Evolutionary conservation across 1,140 invertebrate species (phyloP), one percentile per base, ranked within the genome.

Genomic region (Agrypnia vestita): DNA sequence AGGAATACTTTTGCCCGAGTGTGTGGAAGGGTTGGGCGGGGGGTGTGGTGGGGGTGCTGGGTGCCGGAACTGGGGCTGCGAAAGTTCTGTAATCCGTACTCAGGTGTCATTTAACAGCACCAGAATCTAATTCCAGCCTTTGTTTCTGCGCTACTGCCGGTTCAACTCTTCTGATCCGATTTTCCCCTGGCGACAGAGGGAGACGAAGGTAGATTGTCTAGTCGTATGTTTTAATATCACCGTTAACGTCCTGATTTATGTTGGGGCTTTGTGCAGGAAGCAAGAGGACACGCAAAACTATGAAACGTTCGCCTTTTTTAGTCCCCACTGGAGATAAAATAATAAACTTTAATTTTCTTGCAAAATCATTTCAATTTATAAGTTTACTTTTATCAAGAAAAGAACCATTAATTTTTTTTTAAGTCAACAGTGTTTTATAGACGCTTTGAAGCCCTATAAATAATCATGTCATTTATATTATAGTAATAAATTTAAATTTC

Each of bases 201-300:
- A 59, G 12, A 12, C 11, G 17, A 8, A 25, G 35, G 1, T n/a
- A 19, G 43, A 47, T 49, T 46, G 9, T 21, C 15, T 8, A 47
- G 64, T 49, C 64, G 44, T 69, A 69, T 69, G 64, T 69, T 69
- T 47, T 67, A 67, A 69, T 69, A 69, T 19, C 19, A 15, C 44
- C 64, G 64, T 49, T 51, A 69, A 47, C 44, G 9, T 7, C n/a
- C n/a, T 46, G 44, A 47, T 69, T 69, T 15, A 47, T 47, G 64
- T 69, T 13, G 9, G 9, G 19, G 12, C 25, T 35, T 35, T 35
- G 25, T 35, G 25, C 25, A 35, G 25, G 25, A 35, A 35, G 25
- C 25, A 35, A 35, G 6, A 35, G 25, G 25, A 35, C n/a, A 69
- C 17, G 64, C 64, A 69, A 19, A 69, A 69, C 13, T 49, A 15